Evolutionary conservation across 37 sponge, comb jelly and placozoan species (phyloP).

Genomic region (Corticium candelabrum): DNA sequence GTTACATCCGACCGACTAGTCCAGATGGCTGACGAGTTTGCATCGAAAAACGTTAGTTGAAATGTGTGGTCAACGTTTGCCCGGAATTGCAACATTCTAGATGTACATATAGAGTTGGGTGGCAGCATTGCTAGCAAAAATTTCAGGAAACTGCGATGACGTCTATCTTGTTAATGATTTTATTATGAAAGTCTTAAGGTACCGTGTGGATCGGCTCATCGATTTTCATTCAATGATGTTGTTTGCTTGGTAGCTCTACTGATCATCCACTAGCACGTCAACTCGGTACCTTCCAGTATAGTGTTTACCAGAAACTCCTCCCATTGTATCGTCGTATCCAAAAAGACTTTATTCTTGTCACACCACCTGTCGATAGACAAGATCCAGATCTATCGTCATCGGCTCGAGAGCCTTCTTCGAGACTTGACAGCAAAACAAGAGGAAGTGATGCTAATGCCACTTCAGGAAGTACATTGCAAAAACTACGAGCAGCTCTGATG

Average conservation of each 20-base stretch:
- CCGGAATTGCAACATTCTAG: neutral
- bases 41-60: no score
- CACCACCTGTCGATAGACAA: neutral
- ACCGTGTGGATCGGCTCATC: neutral
- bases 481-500: neutral
- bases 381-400: neutral
- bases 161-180: neutral
- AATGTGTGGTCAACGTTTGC: no score
- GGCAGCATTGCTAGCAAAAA: neutral
- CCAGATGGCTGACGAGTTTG: neutral
- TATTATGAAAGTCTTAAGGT: neutral
- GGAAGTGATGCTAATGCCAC: neutral
- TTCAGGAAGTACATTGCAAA: no score
- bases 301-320: conserved; percentile 30
- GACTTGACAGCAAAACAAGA: neutral
- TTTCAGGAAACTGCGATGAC: neutral
- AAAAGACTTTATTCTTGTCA: neutral
- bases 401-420: neutral
- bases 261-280: conserved; percentile 63
- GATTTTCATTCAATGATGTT: neutral
- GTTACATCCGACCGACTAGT: neutral
- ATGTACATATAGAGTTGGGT: neutral
- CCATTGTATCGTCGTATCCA: conserved; percentile 6
- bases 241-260: conserved; percentile 15
- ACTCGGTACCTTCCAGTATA: conserved; percentile 55